Percentiles rank a stretch among this genome's conserved stretches.
Conservation (phyloP, 2,888 invertebrate genomes). For the Rhimphoctona megacephalus region DNA sequence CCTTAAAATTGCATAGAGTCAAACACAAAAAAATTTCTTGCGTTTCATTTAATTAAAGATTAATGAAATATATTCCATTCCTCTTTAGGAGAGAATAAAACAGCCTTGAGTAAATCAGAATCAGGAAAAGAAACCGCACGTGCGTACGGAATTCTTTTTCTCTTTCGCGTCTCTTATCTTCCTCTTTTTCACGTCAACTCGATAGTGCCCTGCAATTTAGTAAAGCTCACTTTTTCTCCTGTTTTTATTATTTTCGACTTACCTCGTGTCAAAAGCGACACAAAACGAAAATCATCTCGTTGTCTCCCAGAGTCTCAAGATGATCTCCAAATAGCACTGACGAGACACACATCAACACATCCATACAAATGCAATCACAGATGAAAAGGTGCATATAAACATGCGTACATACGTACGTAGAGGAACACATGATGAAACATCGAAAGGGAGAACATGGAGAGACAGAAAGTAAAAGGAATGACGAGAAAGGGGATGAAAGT, state of each 20-base stretch:
- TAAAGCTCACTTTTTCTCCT: constrained; percentile 33
- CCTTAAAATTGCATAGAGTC: too few relatives aligned
- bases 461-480: constrained; percentile 22
- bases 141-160: neutral
- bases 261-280: constrained; percentile 32
- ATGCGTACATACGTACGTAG: neutral
- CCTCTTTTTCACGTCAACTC: constrained; percentile 13
- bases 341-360: neutral
- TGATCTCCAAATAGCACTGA: constrained; percentile 13
- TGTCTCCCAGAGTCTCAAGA: constrained; percentile 54
- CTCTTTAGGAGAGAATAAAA: neutral
- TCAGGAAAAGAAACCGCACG: too few relatives aligned
- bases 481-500: constrained; percentile 68
- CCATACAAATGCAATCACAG: neutral
- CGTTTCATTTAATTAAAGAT: too few relatives aligned
- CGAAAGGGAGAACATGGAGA: constrained; percentile 16
- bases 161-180: too few relatives aligned
- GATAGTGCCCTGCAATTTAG: constrained; percentile 25
- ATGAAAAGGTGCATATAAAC: neutral
- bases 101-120: too few relatives aligned
- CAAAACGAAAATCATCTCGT: constrained; percentile 42
- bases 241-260: constrained; percentile 22
- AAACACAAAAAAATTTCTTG: too few relatives aligned
- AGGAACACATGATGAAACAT: neutral
- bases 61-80: neutral